These are phyloP conservation scores for Campaea margaritaria DNA, from an alignment of 2,888 invertebrate genomes.

Conservation along the genomic window DNA sequence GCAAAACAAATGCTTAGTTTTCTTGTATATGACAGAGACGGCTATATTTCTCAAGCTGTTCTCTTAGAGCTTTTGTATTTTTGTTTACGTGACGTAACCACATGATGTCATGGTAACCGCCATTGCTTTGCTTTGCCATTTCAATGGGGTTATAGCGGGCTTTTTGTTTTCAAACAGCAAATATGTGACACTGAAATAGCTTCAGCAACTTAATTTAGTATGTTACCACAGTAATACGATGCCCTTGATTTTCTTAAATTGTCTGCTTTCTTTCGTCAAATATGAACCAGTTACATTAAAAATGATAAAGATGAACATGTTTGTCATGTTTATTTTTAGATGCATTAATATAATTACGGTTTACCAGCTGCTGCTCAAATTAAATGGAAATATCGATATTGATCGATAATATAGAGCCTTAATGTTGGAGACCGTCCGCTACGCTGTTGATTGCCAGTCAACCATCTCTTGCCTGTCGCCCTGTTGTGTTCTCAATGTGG, in stretches of 20 bases:
- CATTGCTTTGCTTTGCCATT: conserved; percentile 41
- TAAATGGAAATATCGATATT: too few species aligned
- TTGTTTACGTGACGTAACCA: conserved; percentile 71
- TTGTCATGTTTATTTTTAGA: conserved; percentile 3
- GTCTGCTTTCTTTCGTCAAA: too few species aligned
- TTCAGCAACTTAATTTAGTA: too few species aligned
- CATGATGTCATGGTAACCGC: conserved; percentile 76
- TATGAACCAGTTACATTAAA: too few species aligned
- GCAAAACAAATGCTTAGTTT: conserved; percentile 51
- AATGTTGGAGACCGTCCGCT: too few species aligned
- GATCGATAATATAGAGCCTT: neutral
- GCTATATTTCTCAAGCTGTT: conserved; percentile 41
- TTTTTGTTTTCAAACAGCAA: conserved; percentile 36
- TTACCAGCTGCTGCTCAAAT: too few species aligned
- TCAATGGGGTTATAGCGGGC: conserved; percentile 44
- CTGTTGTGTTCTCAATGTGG: too few species aligned
- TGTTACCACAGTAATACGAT: neutral
- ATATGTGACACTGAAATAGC: neutral
- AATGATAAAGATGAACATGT: neutral
- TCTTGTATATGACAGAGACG: conserved; percentile 51
- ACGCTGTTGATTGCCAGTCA: too few species aligned
- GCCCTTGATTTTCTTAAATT: too few species aligned
- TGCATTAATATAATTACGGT: too few species aligned
- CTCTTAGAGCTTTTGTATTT: conserved; percentile 41
- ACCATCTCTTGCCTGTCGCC: too few species aligned